Base-by-base conservation (phyloP, 2,888 invertebrate genomes). In the Pasiphila rectangulata region DNA sequence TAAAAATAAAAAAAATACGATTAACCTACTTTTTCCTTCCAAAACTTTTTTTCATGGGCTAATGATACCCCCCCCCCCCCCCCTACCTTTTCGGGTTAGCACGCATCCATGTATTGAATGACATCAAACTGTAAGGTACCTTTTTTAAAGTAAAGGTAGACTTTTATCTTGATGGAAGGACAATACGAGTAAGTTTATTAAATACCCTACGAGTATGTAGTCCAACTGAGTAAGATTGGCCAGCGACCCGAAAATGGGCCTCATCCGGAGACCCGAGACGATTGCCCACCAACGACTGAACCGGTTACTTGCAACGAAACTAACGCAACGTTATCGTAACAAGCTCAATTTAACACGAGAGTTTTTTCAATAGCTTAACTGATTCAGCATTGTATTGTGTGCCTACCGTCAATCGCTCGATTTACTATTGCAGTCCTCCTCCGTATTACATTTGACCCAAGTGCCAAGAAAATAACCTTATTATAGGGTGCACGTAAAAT, bases 191-290 rank as follows among this genome's bases (percentile, higher is more conserved):
- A 21, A 21, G 21, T 21, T 21, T 21, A 21, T 2, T 21, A 21
- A 21, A 21, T 6, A n/a, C n/a, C n/a, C n/a, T n/a, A n/a, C n/a
- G n/a, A n/a, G 59, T 57, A 59, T 54, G 56, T 43, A 54, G 61
- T 53, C 56, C 54, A 59, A 57, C 62, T 66, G 64, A 64, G 63
- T 57, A 61, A 67, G 67, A 72, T 71, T 64, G 64, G 67, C 67
- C 65, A 67, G 57, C 61, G 67, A 65, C 57, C 64, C 65, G 66
- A 74, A 77, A 77, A 81, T 78, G 64, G 64, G 53, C 58, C 55
- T 52, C 73, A 75, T 79, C 77, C 80, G 79, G 72, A 60, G 51
- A 47, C 54, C 53, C 46, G 56, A 57, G 56, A 56, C 62, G 51
- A 55, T 57, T 54, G 37, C 62, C 54, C 6, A 6, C 4, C 47